Base-by-base conservation (phyloP, 2,888 invertebrate species). In the Sesamia inferens region DNA sequence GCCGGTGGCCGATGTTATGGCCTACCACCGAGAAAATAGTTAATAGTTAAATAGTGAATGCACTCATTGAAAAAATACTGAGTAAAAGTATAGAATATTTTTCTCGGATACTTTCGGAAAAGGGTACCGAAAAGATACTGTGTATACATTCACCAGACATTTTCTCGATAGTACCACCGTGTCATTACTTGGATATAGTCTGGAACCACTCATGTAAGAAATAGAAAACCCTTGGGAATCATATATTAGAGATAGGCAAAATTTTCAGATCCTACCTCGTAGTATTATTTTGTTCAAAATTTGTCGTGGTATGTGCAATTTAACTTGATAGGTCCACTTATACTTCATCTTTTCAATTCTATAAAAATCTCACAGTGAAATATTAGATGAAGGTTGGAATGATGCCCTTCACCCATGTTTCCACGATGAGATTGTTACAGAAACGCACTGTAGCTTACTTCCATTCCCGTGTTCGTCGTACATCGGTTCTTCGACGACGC, bases 401-500 rank as follows among this genome's bases (percentile, higher is more conserved):
- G 31, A 31, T 31, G 31, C 31, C 1, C 31, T 31, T 31, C 31
- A 31, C 3, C 31, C 31, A 31, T 2, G 31, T 31, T 31, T 31
- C 3, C 2, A 31, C 31, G 31, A 31, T 31, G 31, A 31, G 31
- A 31, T 31, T 1, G 2, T 31, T 31, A 31, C 31, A 31, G 31
- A 31, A 31, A 31, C 31, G 31, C 31, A 31, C 31, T 31, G 31
- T 3, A 22, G 42, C 85, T 85, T 85, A 95, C 96, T 88, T 83
- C 90, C 92, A 62, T 91, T 93, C 10, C 93, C 94, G 16, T 92
- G 91, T 77, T 96, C 96, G 63, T 96, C 95, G 66, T 92, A 94
- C 14, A 94, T 82, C 58, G 95, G 96, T 82, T 96, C 95, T 79
- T 96, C 96, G 2, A 93, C 93, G 0, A 96, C 96, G 3, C 96